Base-by-base conservation (phyloP, 2,797 vertebrate genomes). In the Taenioides sp. region DNA sequence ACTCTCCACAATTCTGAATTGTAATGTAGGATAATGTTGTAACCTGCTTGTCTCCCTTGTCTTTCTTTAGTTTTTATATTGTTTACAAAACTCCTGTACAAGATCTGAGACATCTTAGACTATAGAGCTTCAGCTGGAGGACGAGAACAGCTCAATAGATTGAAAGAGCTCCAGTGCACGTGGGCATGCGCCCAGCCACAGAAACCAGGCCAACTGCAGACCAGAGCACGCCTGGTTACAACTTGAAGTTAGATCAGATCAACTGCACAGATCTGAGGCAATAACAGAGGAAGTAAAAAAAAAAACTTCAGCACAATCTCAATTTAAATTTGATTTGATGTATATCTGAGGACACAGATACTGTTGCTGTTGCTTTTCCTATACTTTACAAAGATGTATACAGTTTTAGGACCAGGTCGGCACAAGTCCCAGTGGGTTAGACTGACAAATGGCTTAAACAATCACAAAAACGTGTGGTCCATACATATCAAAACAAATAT, bases 171-270 rank as follows among this genome's bases (percentile, higher is more conserved):
- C 57, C 76, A 79, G 80, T 66, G 79, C 85, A 88, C 65, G 80
- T 84, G 87, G 89, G 89, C 75, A 88, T 80, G 87, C 91, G 92
- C 82, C 79, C 84, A 90, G 89, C 90, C 92, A 89, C 72, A 85
- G 87, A 92, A 91, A 92, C 79, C 84, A 93, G 90, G 89, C 87
- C 88, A 90, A 80, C 86, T 86, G 78, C 74, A 77, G 72, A 83
- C 60, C 37, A 14, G 70, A 78, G 71, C 27, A 76, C 0, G 47
- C 67, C 27, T 28, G 62, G 76, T 59, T 80, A 27, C 70, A 73
- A 79, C 69, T 66, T 65, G 22, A 76, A 78, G 72, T 63, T 83
- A 76, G 28, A 20, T 63, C 61, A 85, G 59, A 81, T 74, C 61
- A 70, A 49, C 52, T 52, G 55, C 69, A 72, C 40, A 40, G 61